Evolutionary conservation across 1,140 invertebrate genomes (phyloP).

Genomic region (Neoseiulus cucumeris): DNA sequence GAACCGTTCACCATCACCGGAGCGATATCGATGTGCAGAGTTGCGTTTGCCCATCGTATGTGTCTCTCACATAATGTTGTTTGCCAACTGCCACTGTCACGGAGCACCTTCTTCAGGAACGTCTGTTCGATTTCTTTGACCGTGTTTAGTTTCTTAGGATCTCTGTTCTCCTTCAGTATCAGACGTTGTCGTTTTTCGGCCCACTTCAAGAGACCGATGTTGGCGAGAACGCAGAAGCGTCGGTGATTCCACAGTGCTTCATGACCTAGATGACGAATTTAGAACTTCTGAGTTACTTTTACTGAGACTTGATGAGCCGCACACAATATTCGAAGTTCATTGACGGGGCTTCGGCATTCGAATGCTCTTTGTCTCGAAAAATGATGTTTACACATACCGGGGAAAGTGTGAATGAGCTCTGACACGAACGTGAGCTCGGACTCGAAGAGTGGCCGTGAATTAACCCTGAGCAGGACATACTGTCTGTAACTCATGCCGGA

Average conservation of each 20-base stretch:
- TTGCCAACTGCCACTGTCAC: neutral
- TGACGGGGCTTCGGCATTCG: too few relatives aligned
- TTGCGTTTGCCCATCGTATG: neutral
- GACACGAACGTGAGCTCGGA: neutral
- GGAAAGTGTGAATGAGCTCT: neutral
- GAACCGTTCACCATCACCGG: too few relatives aligned
- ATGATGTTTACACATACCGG: neutral
- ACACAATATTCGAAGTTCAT: too few relatives aligned
- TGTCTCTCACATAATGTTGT: neutral
- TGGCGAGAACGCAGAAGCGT: conserved; percentile 1
- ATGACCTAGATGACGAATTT: neutral
- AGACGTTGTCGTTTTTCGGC: neutral
- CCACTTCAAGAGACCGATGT: neutral
- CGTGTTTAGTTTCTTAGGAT: neutral
- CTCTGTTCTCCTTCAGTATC: neutral
- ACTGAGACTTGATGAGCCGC: too few relatives aligned
- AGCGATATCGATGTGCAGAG: conserved; percentile 5
- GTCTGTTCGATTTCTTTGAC: neutral
- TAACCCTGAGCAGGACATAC: neutral
- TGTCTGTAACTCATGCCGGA: neutral
- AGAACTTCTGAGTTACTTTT: too few relatives aligned
- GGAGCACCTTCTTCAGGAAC: neutral
- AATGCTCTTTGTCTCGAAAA: too few relatives aligned
- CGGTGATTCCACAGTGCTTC: neutral
- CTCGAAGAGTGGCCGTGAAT: neutral